Evolutionary conservation across 2,797 vertebrate species (phyloP).

Genomic region (Pteronotus mesoamericanus): DNA sequence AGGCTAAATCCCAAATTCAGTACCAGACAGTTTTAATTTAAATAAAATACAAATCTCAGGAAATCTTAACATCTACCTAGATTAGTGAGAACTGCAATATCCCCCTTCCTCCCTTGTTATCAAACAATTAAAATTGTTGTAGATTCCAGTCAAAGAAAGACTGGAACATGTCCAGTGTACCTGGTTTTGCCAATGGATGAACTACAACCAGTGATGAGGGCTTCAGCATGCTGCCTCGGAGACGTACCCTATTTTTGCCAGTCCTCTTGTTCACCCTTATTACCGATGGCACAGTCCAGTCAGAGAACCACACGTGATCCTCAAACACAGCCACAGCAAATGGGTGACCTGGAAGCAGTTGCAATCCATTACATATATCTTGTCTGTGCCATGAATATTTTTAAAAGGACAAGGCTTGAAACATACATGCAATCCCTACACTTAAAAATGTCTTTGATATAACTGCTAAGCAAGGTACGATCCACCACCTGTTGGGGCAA

Average conservation of each 20-base stretch:
- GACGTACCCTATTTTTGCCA: conserved; percentile 84
- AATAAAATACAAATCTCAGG: not conserved
- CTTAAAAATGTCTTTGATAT: not conserved
- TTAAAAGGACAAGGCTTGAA: not conserved
- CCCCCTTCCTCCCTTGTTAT: not conserved
- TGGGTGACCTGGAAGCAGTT: conserved; percentile 84
- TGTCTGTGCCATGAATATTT: not conserved
- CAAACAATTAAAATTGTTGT: not conserved
- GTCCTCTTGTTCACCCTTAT: conserved; percentile 89
- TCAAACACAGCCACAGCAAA: conserved; percentile 92
- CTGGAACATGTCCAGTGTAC: conserved; percentile 79
- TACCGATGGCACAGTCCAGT: conserved; percentile 86
- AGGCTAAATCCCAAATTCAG: not conserved
- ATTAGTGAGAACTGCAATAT: not conserved
- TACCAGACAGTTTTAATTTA: not conserved
- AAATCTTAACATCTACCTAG: not conserved
- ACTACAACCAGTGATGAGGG: conserved; percentile 91
- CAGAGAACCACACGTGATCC: conserved; percentile 92
- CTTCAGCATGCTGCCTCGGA: conserved; percentile 87
- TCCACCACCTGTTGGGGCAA: not conserved
- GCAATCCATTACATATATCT: not conserved
- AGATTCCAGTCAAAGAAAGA: conserved; percentile 58
- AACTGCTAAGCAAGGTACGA: not conserved
- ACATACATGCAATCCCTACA: not conserved
- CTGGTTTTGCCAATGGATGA: conserved; percentile 95